phyloP scores from a whole-genome alignment of 2,888 invertebrate genomes.

The Mythimna albipuncta region DNA sequence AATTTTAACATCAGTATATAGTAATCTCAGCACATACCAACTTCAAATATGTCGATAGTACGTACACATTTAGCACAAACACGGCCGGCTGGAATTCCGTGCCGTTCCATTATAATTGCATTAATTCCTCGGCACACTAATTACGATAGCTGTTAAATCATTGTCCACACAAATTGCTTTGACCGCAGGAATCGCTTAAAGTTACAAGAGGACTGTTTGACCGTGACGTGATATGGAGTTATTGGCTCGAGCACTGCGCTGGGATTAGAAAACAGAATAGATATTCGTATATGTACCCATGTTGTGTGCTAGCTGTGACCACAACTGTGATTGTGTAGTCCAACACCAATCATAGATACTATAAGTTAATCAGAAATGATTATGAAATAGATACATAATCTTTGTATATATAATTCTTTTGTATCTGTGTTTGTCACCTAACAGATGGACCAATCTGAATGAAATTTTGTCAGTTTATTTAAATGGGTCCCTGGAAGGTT shows the following conservation, averaged over 20 bases:
- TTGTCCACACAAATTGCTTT: slow-evolving; percentile 72
- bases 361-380: too few relatives aligned
- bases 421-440: too few relatives aligned
- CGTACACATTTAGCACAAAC: slow-evolving; percentile 62
- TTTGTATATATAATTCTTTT: too few relatives aligned
- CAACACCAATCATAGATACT: background rate
- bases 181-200: slow-evolving; percentile 69
- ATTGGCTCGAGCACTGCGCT: slow-evolving; percentile 30
- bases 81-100: slow-evolving; percentile 53
- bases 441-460: too few relatives aligned
- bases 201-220: slow-evolving; percentile 56
- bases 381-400: too few relatives aligned
- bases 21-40: slow-evolving; percentile 6
- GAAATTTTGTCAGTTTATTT: too few relatives aligned
- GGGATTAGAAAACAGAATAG: background rate
- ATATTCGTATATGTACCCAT: background rate
- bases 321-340: background rate
- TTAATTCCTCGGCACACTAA: slow-evolving; percentile 70
- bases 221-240: slow-evolving; percentile 45
- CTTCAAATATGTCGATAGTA: slow-evolving; percentile 25
- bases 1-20: background rate
- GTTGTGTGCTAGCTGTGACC: background rate
- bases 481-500: too few relatives aligned
- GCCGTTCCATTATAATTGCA: slow-evolving; percentile 70
- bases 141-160: slow-evolving; percentile 72